These are phyloP conservation scores for Nycticryphes semicollaris DNA, from an alignment of 2,113 vertebrate genomes.

Conservation along the genomic window DNA sequence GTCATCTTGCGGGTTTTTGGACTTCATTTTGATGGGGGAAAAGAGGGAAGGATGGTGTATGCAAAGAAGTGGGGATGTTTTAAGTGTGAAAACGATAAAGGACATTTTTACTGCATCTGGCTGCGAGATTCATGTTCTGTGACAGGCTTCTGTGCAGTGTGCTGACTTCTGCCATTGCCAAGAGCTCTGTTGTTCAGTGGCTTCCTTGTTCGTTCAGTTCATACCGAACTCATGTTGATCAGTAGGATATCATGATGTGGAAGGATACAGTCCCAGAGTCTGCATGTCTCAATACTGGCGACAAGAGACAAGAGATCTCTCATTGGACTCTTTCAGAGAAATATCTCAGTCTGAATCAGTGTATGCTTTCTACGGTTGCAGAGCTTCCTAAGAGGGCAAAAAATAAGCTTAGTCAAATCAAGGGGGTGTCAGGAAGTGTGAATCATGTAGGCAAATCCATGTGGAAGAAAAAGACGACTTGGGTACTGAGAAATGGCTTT, in stretches of 20 bases:
- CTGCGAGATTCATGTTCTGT: background rate
- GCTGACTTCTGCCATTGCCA: background rate
- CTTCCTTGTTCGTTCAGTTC: background rate
- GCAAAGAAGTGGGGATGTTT: background rate
- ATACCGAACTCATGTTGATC: background rate
- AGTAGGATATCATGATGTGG: background rate
- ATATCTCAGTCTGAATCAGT: background rate
- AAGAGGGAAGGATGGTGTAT: background rate
- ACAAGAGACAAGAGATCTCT: background rate
- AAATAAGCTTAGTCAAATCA: background rate
- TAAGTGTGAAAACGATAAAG: background rate
- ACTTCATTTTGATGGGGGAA: background rate
- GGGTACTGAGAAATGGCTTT: background rate
- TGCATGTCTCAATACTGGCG: background rate
- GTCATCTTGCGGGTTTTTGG: accelerated
- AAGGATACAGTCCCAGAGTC: background rate
- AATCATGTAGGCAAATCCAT: background rate
- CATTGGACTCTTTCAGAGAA: background rate
- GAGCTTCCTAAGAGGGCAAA: background rate
- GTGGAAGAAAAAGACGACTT: background rate
- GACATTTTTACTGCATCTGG: background rate
- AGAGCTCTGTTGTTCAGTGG: background rate
- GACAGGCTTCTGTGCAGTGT: background rate
- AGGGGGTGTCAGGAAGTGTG: background rate
- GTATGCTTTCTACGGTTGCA: background rate